Conservation (phyloP, 2,113 vertebrate genomes). For the Neomonachus schauinslandi region DNA sequence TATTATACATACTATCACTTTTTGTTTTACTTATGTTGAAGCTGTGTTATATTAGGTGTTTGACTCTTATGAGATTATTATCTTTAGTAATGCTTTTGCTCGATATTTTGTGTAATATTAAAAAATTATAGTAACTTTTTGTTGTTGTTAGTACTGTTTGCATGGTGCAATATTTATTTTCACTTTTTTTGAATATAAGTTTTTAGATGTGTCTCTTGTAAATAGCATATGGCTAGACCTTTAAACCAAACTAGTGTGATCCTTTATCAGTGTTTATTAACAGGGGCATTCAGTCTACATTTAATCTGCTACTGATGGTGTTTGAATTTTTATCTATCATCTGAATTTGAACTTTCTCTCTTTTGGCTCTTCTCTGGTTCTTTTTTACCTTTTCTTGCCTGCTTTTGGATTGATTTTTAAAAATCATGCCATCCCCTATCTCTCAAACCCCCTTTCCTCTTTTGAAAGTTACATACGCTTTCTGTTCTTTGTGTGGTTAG, state of each 20-base stretch:
- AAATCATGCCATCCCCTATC: not conserved
- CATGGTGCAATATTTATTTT: conserved; percentile 22
- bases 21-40: not conserved
- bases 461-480: not conserved
- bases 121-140: not conserved
- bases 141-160: conserved; percentile 28
- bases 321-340: not conserved
- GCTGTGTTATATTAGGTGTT: not conserved
- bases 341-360: not conserved
- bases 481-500: not conserved
- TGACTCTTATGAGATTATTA: not conserved
- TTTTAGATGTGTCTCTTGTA: not conserved
- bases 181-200: not conserved
- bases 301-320: not conserved
- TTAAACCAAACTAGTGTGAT: not conserved
- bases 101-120: not conserved
- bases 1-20: not conserved
- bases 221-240: not conserved
- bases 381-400: not conserved
- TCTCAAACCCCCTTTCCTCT: not conserved
- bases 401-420: not conserved
- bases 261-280: not conserved
- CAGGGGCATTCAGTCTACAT: not conserved
- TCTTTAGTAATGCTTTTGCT: not conserved
- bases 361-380: not conserved